Evolutionary conservation across 2,888 invertebrate genomes (phyloP).

Genomic region (Agrotis ipsilon): DNA sequence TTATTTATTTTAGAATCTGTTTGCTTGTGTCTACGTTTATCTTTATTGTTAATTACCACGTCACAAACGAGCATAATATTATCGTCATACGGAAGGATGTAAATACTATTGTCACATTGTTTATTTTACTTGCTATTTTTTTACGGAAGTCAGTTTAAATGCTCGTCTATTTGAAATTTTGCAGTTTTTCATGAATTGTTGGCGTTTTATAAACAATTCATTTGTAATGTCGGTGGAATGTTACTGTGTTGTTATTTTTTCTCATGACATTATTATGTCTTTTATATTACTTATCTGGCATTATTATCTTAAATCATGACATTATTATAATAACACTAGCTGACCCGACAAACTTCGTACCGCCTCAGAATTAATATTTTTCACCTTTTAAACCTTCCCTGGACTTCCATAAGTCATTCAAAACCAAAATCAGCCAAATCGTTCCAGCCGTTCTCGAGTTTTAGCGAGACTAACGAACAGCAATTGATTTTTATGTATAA

Average conservation of each 20-base stretch:
- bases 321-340: too few species aligned
- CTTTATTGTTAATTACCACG: not conserved
- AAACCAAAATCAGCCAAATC: too few species aligned
- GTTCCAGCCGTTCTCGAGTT: too few species aligned
- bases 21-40: not conserved
- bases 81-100: not conserved
- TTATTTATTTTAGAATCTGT: too few species aligned
- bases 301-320: too few species aligned
- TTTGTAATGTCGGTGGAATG: conserved; percentile 19
- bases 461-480: too few species aligned
- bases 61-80: not conserved
- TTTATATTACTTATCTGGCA: too few species aligned
- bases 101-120: conserved; percentile 4
- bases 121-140: not conserved
- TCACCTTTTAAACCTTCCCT: too few species aligned
- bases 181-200: not conserved
- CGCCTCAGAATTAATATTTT: too few species aligned
- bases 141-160: conserved; percentile 5
- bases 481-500: too few species aligned
- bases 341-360: too few species aligned
- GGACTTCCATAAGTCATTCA: too few species aligned
- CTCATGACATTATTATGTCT: not conserved
- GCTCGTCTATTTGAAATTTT: conserved; percentile 9
- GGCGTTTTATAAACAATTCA: not conserved
- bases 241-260: conserved; percentile 12